Evolutionary conservation across 1,140 invertebrate species (phyloP).

Genomic region (Uloborus diversus): DNA sequence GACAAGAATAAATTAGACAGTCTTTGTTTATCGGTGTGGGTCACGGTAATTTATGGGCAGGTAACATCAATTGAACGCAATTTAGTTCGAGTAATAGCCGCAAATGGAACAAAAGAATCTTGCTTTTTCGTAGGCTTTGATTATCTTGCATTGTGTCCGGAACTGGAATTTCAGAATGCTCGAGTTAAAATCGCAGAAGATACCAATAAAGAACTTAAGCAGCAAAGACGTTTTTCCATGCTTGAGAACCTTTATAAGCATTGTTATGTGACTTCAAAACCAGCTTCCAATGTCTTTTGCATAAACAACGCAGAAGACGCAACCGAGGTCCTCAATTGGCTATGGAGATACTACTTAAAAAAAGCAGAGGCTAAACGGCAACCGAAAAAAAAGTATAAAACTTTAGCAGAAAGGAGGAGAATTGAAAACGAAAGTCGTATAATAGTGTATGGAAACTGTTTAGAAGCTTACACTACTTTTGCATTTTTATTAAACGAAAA

Average conservation of each 20-base stretch:
- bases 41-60: conserved; percentile 11
- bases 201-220: background rate
- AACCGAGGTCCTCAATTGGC: conserved; percentile 7
- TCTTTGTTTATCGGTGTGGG: conserved; percentile 37
- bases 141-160: conserved; percentile 20
- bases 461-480: background rate
- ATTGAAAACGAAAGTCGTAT: conserved; percentile 1
- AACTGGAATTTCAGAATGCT: conserved; percentile 11
- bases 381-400: conserved; percentile 9
- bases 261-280: background rate
- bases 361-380: conserved; percentile 5
- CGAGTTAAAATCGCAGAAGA: background rate
- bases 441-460: conserved; percentile 20
- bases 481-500: conserved; percentile 8
- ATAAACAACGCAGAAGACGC: conserved; percentile 4
- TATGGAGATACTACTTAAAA: conserved; percentile 11
- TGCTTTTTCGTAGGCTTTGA: conserved; percentile 19
- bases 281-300: conserved; percentile 7
- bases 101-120: background rate
- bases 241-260: background rate
- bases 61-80: background rate
- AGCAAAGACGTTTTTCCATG: background rate
- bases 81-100: background rate
- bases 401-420: background rate
- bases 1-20: background rate